Conservation (phyloP, 1,140 invertebrate species). For the Dryas iulia region DNA sequence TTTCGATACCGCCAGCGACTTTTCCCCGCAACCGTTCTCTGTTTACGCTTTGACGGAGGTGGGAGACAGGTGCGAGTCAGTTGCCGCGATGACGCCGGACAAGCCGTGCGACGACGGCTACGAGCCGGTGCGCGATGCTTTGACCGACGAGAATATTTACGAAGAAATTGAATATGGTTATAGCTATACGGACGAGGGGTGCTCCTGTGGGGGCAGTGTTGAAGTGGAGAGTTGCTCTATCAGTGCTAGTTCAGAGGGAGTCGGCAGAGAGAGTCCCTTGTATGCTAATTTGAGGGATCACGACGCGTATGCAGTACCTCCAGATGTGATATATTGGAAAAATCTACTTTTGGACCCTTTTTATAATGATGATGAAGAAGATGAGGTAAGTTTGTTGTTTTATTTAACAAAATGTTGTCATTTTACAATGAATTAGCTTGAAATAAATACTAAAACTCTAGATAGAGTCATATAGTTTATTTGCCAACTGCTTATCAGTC, state of each 20-base stretch:
- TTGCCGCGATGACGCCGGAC: conserved; percentile 64
- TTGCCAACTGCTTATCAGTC: not conserved
- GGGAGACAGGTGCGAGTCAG: conserved; percentile 67
- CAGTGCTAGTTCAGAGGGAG: conserved; percentile 71
- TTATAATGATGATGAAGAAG: conserved; percentile 78
- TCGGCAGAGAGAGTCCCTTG: conserved; percentile 68
- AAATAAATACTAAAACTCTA: not conserved
- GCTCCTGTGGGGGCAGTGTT: conserved; percentile 67
- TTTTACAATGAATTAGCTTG: too few relatives aligned
- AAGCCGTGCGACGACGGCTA: conserved; percentile 66
- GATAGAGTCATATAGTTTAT: not conserved
- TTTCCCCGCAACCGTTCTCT: conserved; percentile 51
- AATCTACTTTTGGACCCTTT: conserved; percentile 69
- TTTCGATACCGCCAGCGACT: conserved; percentile 65
- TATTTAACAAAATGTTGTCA: too few relatives aligned
- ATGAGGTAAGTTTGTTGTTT: conserved; percentile 65
- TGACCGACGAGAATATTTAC: conserved; percentile 73
- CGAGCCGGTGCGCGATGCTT: conserved; percentile 67
- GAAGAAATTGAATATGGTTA: conserved; percentile 70
- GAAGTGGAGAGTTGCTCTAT: conserved; percentile 70
- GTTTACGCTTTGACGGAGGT: conserved; percentile 68
- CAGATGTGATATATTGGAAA: conserved; percentile 77
- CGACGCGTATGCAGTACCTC: conserved; percentile 63
- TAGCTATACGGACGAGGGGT: conserved; percentile 69
- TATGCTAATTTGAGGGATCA: conserved; percentile 72